A percentile compares a stretch with the other conserved stretches of the same genome.
These are phyloP conservation scores for Siniperca knerii DNA, from an alignment of 2,113 vertebrate species.

Conservation along the genomic window DNA sequence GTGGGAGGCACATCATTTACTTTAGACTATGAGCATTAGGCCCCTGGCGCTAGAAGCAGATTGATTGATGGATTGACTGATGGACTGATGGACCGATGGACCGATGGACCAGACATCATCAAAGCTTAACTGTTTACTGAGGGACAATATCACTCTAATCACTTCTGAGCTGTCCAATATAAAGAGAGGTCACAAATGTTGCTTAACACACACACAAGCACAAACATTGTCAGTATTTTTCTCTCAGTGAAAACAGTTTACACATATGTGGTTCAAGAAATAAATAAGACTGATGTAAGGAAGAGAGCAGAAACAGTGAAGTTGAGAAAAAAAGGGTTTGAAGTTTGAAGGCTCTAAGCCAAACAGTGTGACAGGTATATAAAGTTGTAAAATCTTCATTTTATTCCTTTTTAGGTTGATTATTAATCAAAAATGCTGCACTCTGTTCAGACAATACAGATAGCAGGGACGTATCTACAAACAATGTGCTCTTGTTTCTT, in stretches of 20 bases:
- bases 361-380: background rate
- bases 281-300: background rate
- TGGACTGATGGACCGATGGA: no score
- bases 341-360: background rate
- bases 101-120: conserved; percentile 26
- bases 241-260: background rate
- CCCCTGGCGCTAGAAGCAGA: background rate
- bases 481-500: background rate
- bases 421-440: no score
- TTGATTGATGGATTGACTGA: background rate
- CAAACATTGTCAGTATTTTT: background rate
- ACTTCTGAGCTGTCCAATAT: background rate
- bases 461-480: background rate
- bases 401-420: background rate
- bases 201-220: background rate
- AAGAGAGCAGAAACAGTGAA: no score
- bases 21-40: conserved; percentile 20
- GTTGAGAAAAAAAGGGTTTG: no score
- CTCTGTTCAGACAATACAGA: background rate
- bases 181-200: background rate
- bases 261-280: background rate
- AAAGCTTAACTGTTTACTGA: conserved; percentile 9
- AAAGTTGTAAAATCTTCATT: background rate
- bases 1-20: conserved; percentile 23
- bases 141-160: background rate